A percentile compares a stretch with the other conserved stretches of the same genome.
Evolutionary conservation across 2,113 vertebrate species (phyloP).

Genomic region (Leucoraja erinaceus): DNA sequence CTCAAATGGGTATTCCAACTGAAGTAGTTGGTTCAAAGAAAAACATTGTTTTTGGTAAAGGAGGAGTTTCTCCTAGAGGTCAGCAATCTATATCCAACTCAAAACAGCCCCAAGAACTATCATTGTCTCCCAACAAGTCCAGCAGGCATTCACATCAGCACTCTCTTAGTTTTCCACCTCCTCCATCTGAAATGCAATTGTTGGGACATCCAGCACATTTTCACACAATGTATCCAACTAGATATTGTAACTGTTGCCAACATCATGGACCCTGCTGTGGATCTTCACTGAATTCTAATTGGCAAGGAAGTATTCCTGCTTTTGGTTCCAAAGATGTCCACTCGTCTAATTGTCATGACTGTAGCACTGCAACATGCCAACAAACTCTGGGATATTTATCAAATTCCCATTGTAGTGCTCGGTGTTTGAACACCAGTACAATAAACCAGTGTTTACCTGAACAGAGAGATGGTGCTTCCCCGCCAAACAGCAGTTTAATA

Average conservation of each 20-base stretch:
- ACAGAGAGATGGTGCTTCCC: conserved; percentile 43
- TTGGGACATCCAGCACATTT: conserved; percentile 53
- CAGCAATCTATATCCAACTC: conserved; percentile 42
- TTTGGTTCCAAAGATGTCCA: conserved; percentile 45
- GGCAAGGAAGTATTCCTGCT: conserved; percentile 50
- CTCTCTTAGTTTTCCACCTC: conserved; percentile 47
- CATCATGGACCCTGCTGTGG: conserved; percentile 49
- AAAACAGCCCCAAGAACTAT: conserved; percentile 40
- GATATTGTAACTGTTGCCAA: conserved; percentile 60
- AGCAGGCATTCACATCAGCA: conserved; percentile 46
- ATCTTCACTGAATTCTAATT: conserved; percentile 47
- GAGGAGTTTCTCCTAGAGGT: conserved; percentile 43
- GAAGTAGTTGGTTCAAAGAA: conserved; percentile 44
- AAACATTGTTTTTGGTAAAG: conserved; percentile 39
- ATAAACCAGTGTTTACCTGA: conserved; percentile 46
- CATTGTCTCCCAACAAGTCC: conserved; percentile 42
- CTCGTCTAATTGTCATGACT: conserved; percentile 47
- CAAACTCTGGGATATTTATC: conserved; percentile 49
- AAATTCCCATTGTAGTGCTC: conserved; percentile 51
- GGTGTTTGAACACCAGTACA: conserved; percentile 51
- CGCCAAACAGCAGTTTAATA: conserved; percentile 39
- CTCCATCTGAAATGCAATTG: conserved; percentile 57
- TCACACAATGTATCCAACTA: conserved; percentile 48
- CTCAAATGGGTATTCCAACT: conserved; percentile 41
- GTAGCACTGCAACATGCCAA: conserved; percentile 46